Evolutionary conservation across 2,888 invertebrate genomes (phyloP).

Genomic region (Tricholauxania praeusta): DNA sequence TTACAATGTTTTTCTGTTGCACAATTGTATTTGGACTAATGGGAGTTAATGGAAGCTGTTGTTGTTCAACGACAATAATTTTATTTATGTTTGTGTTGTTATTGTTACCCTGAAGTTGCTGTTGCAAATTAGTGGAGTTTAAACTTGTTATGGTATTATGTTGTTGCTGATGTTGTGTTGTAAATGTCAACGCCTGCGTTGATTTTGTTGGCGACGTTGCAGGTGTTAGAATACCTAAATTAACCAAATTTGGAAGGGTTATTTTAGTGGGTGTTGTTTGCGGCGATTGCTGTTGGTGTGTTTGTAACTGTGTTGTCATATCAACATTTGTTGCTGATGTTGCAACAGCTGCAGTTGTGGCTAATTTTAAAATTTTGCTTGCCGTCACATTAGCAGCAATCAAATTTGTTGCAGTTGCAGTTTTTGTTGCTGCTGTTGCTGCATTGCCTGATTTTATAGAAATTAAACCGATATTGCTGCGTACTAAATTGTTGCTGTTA

Average conservation of each 20-base stretch:
- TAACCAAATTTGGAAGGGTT: constrained; percentile 67
- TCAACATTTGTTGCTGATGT: constrained; percentile 52
- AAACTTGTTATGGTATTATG: constrained; percentile 54
- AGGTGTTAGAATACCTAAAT: constrained; percentile 70
- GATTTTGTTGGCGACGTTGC: constrained; percentile 69
- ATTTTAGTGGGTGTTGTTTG: constrained; percentile 59
- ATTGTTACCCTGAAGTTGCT: constrained; percentile 46
- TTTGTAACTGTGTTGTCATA: constrained; percentile 55
- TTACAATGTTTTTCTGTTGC: constrained; percentile 51
- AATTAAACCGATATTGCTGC: constrained; percentile 67
- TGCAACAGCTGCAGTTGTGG: constrained; percentile 62
- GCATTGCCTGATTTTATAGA: constrained; percentile 60
- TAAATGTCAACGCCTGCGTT: constrained; percentile 62
- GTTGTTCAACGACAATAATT: constrained; percentile 44
- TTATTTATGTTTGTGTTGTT: constrained; percentile 12
- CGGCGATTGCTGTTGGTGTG: constrained; percentile 46
- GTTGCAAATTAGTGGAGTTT: constrained; percentile 53
- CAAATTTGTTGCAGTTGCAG: constrained; percentile 60
- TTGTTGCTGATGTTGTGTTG: constrained; percentile 51
- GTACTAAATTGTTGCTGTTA: constrained; percentile 66
- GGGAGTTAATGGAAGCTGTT: constrained; percentile 64
- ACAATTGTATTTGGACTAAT: constrained; percentile 65
- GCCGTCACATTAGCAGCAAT: constrained; percentile 66
- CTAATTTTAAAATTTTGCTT: constrained; percentile 66
- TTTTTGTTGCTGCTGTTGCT: constrained; percentile 50